Conservation (phyloP, 2,888 invertebrate genomes). For the Stegana nigrithorax region DNA sequence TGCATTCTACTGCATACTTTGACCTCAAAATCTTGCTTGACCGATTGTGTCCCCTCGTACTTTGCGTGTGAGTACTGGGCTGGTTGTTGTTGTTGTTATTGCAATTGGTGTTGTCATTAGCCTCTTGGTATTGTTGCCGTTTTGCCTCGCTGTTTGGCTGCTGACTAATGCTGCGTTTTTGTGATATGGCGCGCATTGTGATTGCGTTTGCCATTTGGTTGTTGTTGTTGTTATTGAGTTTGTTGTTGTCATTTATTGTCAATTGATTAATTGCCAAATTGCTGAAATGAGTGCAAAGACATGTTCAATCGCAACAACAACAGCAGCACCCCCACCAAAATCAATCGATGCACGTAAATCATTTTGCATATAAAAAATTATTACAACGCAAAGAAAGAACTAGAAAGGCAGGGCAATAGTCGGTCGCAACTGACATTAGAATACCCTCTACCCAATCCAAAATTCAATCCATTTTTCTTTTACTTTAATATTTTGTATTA, state of each 20-base stretch:
- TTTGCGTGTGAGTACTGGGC: no score
- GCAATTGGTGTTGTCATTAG: slow-evolving; percentile 8
- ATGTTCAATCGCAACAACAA: slow-evolving; percentile 48
- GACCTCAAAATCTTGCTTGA: slow-evolving; percentile 25
- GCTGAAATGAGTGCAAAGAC: slow-evolving; percentile 60
- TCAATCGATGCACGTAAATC: slow-evolving; percentile 43
- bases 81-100: neutral
- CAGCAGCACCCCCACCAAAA: neutral
- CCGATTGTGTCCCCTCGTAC: no score
- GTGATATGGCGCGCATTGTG: no score
- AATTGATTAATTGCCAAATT: slow-evolving; percentile 60
- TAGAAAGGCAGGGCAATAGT: no score
- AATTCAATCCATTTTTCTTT: no score
- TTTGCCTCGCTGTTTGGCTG: slow-evolving; percentile 39
- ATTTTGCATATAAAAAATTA: slow-evolving; percentile 39
- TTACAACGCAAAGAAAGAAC: neutral
- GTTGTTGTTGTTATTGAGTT: slow-evolving; percentile 26
- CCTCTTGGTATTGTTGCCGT: slow-evolving; percentile 28
- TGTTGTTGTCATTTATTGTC: slow-evolving; percentile 36
- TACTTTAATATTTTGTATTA: no score
- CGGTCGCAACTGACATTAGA: no score
- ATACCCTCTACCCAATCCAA: no score
- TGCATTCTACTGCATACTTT: slow-evolving; percentile 18
- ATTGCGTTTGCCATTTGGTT: neutral
- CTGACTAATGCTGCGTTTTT: slow-evolving; percentile 14